A percentile compares a stretch with the other conserved stretches of the same genome.
phyloP scores from a whole-genome alignment of 2,888 invertebrate genomes.

The Limnephilus lunatus region DNA sequence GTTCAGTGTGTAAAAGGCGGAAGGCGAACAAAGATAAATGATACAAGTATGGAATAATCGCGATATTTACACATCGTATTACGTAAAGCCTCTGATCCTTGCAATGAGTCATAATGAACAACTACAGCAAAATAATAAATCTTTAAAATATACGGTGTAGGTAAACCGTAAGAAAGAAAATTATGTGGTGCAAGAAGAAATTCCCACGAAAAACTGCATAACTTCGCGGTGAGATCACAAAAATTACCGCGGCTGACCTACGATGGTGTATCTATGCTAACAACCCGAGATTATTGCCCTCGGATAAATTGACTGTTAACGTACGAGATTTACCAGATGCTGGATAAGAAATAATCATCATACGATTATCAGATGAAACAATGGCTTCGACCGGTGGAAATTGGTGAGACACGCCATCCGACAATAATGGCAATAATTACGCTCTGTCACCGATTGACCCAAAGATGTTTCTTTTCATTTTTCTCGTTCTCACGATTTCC shows the following conservation, averaged over 20 bases:
- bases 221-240: slow-evolving; percentile 18
- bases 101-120: background rate
- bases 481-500: slow-evolving; percentile 33
- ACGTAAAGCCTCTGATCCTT: slow-evolving; percentile 13
- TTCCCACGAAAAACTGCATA: slow-evolving; percentile 11
- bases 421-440: slow-evolving; percentile 31
- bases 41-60: slow-evolving; percentile 26
- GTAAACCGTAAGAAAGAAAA: background rate
- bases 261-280: background rate
- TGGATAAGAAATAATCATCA: background rate
- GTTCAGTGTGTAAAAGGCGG: background rate
- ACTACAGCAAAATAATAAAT: background rate
- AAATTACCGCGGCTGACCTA: background rate
- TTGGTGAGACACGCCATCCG: slow-evolving; percentile 46
- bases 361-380: background rate
- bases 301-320: slow-evolving; percentile 9
- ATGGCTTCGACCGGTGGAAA: slow-evolving; percentile 3
- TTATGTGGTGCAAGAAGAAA: background rate
- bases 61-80: slow-evolving; percentile 23
- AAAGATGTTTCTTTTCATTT: slow-evolving; percentile 19
- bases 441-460: slow-evolving; percentile 36
- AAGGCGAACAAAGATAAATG: slow-evolving; percentile 35
- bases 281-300: background rate
- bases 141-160: background rate
- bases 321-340: slow-evolving; percentile 18